A percentile compares a stretch with the other conserved stretches of the same genome.
phyloP scores from a whole-genome alignment of 2,888 invertebrate genomes.

The Exephanes ischioxanthus region DNA sequence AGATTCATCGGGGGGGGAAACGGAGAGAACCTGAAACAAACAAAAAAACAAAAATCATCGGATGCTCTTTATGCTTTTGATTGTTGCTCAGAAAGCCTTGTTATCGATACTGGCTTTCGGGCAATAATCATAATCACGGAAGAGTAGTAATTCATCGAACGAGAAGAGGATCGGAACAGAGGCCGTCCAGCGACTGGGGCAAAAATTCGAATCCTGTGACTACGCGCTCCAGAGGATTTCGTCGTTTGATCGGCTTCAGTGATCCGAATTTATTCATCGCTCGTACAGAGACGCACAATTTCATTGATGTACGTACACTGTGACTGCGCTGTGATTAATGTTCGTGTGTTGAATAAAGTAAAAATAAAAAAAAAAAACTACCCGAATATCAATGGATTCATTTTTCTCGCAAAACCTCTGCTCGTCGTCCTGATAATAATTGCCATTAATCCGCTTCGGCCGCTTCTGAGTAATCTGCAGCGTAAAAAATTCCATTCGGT shows the following conservation, averaged over 20 bases:
- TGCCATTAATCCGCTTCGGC: not conserved
- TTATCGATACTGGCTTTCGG: conserved; percentile 84
- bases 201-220: conserved; percentile 32
- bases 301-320: not conserved
- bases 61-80: conserved; percentile 85
- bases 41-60: conserved; percentile 3
- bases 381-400: not conserved
- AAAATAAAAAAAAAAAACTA: not conserved
- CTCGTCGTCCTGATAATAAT: not conserved
- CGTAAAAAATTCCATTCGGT: not conserved
- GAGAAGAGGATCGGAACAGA: conserved; percentile 13
- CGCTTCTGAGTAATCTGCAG: not conserved
- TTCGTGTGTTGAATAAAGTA: conserved; percentile 15
- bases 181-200: conserved; percentile 8
- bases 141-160: conserved; percentile 77
- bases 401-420: not conserved
- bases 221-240: conserved; percentile 26
- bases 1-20: not conserved
- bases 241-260: conserved; percentile 44
- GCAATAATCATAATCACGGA: conserved; percentile 85
- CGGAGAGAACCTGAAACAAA: not conserved
- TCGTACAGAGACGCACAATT: not conserved
- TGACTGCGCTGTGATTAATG: not conserved
- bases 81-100: conserved; percentile 86
- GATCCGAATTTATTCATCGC: conserved; percentile 27